Evolutionary conservation across 2,888 invertebrate genomes (phyloP).

Genomic region (Eurytoma adleriae): DNA sequence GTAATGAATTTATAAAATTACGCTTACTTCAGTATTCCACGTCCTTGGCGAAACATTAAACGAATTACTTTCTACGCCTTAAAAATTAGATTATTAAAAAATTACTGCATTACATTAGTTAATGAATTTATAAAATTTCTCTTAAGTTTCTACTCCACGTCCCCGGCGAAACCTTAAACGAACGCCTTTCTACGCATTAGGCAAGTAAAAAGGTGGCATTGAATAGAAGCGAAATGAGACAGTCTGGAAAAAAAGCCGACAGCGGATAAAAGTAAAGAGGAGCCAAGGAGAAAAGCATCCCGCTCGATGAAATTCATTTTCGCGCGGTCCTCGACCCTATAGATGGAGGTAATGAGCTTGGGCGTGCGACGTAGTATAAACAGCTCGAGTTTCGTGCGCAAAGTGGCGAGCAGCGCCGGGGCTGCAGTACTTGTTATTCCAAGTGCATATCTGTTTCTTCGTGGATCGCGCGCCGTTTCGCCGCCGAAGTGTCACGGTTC

Average conservation of each 20-base stretch:
- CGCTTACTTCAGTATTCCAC: too few species aligned
- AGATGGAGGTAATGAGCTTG: conserved; percentile 24
- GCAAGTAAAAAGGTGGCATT: background rate
- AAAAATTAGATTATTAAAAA: too few species aligned
- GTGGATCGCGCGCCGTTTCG: conserved; percentile 5
- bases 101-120: too few species aligned
- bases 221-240: background rate
- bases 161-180: too few species aligned
- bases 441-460: conserved; percentile 61
- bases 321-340: conserved; percentile 6
- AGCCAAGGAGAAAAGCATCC: background rate
- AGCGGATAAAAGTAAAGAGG: background rate
- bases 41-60: too few species aligned
- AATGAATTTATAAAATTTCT: too few species aligned
- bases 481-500: conserved; percentile 20
- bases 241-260: too few species aligned
- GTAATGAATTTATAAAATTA: too few species aligned
- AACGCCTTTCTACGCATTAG: too few species aligned
- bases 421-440: conserved; percentile 64
- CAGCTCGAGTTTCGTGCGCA: conserved; percentile 44
- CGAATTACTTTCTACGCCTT: too few species aligned
- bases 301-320: conserved; percentile 47
- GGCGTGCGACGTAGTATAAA: conserved; percentile 22
- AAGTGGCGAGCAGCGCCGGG: conserved; percentile 33
- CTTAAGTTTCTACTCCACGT: too few species aligned